A percentile compares a stretch with the other conserved stretches of the same genome.
Evolutionary conservation across 2,797 vertebrate genomes (phyloP).

Genomic region (Cichlasoma orientale): DNA sequence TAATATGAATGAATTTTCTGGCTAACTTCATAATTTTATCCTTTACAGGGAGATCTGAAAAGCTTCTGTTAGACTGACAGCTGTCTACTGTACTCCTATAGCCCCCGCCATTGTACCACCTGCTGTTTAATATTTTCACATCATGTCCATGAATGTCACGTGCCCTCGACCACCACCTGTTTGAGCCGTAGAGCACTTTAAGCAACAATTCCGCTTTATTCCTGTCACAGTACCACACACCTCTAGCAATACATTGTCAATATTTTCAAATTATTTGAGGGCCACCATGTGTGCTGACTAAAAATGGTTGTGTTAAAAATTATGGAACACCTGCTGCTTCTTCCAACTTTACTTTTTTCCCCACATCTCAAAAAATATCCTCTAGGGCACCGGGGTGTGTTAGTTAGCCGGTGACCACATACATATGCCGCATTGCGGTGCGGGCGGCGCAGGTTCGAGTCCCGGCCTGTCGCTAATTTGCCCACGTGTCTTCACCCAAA

Average conservation of each 20-base stretch:
- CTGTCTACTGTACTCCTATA: neutral
- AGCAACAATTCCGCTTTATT: neutral
- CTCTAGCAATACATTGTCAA: neutral
- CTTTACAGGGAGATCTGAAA: neutral
- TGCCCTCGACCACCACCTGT: neutral
- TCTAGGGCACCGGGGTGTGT: too few relatives aligned
- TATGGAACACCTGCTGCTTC: neutral
- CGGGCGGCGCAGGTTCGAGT: too few relatives aligned
- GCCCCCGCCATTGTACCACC: neutral
- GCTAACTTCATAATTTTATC: neutral
- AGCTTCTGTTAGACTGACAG: neutral
- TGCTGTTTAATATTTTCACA: neutral
- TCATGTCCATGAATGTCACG: neutral
- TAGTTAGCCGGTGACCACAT: too few relatives aligned
- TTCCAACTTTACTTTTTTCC: neutral
- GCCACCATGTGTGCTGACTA: neutral
- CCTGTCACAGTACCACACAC: fast-evolving
- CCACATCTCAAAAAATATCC: too few relatives aligned
- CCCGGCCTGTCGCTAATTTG: too few relatives aligned
- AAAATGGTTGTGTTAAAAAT: neutral
- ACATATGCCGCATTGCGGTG: too few relatives aligned
- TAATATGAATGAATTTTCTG: neutral
- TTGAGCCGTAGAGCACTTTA: neutral
- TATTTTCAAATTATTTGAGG: neutral
- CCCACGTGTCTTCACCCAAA: too few relatives aligned